phyloP scores from a whole-genome alignment of 2,888 invertebrate species.

The Matsumyia berberina region DNA sequence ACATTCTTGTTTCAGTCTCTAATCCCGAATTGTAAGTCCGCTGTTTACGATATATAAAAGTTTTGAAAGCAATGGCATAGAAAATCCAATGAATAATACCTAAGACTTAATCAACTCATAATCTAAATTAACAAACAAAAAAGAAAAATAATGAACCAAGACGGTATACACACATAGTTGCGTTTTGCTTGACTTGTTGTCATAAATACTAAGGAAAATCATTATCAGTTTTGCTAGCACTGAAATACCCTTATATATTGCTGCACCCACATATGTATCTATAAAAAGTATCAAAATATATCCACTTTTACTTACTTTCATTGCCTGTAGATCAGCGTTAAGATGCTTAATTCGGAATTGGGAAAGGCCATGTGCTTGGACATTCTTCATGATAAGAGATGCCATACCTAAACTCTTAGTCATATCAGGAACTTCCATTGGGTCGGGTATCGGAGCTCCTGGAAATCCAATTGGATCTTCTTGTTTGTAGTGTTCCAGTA shows the following conservation, averaged over 20 bases:
- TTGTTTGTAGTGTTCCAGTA: conserved; percentile 92
- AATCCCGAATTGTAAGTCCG: no score
- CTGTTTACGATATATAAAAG: no score
- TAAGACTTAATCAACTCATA: background rate
- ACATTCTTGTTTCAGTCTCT: no score
- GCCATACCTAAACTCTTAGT: conserved; percentile 89
- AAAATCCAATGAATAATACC: background rate
- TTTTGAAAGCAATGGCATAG: no score
- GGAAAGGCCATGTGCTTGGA: conserved; percentile 90
- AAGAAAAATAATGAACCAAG: background rate
- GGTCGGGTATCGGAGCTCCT: conserved; percentile 91
- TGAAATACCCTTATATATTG: background rate
- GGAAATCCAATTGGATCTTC: conserved; percentile 93
- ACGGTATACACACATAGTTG: background rate
- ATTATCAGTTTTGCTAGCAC: background rate
- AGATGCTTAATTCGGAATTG: conserved; percentile 91
- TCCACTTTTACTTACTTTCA: conserved; percentile 86
- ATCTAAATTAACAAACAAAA: conserved; percentile 2
- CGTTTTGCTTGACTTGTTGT: background rate
- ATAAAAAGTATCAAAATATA: background rate
- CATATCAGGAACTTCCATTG: conserved; percentile 91
- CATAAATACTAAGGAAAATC: background rate
- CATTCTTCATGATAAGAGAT: conserved; percentile 89
- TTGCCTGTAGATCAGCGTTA: conserved; percentile 89
- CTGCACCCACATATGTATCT: background rate